A percentile compares a stretch with the other conserved stretches of the same genome.
phyloP scores from a whole-genome alignment of 2,113 vertebrate species.

The Catagonus wagneri region DNA sequence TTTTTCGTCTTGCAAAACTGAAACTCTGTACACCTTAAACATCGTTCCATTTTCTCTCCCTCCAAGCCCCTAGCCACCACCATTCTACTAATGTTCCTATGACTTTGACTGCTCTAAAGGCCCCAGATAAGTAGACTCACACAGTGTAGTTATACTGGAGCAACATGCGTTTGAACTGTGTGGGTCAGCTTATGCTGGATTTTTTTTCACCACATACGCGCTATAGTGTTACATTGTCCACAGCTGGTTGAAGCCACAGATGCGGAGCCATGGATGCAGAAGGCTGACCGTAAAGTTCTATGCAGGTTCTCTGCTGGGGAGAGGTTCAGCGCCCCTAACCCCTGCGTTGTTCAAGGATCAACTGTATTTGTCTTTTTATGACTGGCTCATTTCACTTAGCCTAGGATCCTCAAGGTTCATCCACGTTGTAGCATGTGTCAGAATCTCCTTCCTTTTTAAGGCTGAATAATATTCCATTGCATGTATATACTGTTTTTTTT shows the following conservation, averaged over 20 bases:
- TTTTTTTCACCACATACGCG: neutral
- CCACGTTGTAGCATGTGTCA: neutral
- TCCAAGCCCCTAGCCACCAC: neutral
- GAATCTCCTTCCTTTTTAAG: neutral
- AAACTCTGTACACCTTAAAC: neutral
- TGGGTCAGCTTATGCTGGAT: neutral
- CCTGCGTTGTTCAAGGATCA: neutral
- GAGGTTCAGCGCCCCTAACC: neutral
- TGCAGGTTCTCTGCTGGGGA: neutral
- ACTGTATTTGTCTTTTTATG: neutral
- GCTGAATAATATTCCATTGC: neutral
- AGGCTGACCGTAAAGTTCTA: neutral
- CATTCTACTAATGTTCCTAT: neutral
- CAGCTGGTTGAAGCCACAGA: neutral
- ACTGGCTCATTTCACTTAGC: neutral
- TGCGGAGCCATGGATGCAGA: neutral
- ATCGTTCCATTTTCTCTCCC: neutral
- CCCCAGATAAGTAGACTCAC: neutral
- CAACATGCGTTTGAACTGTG: neutral
- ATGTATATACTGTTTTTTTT: neutral
- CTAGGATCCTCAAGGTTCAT: neutral
- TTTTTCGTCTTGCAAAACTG: slow-evolving; percentile 17
- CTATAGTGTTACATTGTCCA: neutral
- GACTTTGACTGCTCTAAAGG: neutral
- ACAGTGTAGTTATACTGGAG: neutral